A percentile compares a stretch with the other conserved stretches of the same genome.
phyloP scores from a whole-genome alignment of 2,888 invertebrate genomes.

The Philonicus albiceps region DNA sequence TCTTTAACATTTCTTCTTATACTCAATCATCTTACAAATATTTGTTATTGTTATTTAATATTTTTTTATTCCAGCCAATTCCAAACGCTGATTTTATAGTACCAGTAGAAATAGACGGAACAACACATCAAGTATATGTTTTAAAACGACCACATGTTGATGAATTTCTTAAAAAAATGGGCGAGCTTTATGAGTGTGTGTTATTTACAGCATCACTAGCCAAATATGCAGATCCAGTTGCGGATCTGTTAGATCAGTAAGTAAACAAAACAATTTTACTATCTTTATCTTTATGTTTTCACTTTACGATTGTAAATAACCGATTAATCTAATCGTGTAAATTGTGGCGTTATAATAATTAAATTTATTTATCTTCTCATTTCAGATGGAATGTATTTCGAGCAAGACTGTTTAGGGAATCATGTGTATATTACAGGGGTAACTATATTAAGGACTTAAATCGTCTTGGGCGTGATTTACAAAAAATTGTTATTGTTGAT shows the following conservation, averaged over 20 bases:
- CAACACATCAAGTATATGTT: constrained; percentile 98
- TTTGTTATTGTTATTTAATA: background rate
- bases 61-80: constrained; percentile 80
- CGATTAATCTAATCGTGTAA: background rate
- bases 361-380: background rate
- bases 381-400: constrained; percentile 93
- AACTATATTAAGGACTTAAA: constrained; percentile 99
- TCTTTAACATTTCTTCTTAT: background rate
- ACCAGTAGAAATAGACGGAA: constrained; percentile 99
- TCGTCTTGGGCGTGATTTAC: constrained; percentile 94
- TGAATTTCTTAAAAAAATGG: constrained; percentile 97
- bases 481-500: constrained; percentile 97
- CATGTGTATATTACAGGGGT: constrained; percentile 99
- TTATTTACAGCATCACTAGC: constrained; percentile 99
- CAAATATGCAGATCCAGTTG: constrained; percentile 99
- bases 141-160: constrained; percentile 99
- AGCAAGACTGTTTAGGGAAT: constrained; percentile 97
- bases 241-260: constrained; percentile 90
- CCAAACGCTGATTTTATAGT: constrained; percentile 99
- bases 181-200: constrained; percentile 98
- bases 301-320: background rate
- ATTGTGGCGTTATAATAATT: background rate
- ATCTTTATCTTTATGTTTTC: background rate
- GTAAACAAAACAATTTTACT: constrained; percentile 49
- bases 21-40: too few species aligned